Evolutionary conservation across 1,140 invertebrate species (phyloP), one percentile per base, ranked within the genome.

Genomic region (Neodiprion lecontei): DNA sequence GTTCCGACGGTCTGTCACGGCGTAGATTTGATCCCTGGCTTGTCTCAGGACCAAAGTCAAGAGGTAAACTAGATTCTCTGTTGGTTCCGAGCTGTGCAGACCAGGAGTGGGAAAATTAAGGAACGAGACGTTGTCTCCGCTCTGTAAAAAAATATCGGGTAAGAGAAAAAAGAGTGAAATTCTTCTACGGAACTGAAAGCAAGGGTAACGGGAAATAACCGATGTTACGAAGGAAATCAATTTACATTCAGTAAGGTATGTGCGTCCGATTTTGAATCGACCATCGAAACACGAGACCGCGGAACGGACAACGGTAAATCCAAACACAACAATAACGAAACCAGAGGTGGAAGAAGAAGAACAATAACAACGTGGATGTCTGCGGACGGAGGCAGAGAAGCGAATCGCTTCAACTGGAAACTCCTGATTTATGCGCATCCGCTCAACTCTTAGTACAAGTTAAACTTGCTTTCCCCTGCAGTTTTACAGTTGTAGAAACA

Each of bases 41-140:
- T 93, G 92, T 67, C 92, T 92, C 76, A 93, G 78, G 49, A 92
- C 89, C 14, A 91, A 86, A 2, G 90, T 90, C 71, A 93, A 75
- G 0, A 93, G 84, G 76, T 91, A 92, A 53, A 93, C 89, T 48
- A 93, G 79, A 73, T 92, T 90, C 77, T 93, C 92, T 0, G 90
- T 81, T 0, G 86, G 80, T 66, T 91, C 88, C 10, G 88, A 85
- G 48, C 85, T 76, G 9, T 76, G 75, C 1, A 86, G 83, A 0
- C 85, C 84, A 0, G 82, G 86, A 74, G 88, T 84, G 21, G 88
- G 83, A 21, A 89, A 82, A 77, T 89, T 89, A 7, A 86, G 84
- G 47, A 85, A 85, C 67, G 87, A 88, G 14, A 81, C 84, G 77
- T 86, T 88, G 67, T 88, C 87, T 67, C 85, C 85, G 11, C 88